phyloP scores from a whole-genome alignment of 2,797 vertebrate species.

The Phyllotis vaccarum region DNA sequence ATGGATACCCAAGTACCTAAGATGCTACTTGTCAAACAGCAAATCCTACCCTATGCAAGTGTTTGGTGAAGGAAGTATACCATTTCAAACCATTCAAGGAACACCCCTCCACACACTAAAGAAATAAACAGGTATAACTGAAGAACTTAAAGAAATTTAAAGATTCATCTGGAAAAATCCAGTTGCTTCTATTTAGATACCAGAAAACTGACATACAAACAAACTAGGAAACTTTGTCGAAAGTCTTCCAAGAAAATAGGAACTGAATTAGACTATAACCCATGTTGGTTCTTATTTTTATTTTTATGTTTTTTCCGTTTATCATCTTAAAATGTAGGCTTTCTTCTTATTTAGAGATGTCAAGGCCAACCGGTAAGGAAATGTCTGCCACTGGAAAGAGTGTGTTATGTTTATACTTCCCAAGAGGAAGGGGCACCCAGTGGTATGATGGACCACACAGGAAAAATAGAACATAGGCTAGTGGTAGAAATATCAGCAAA shows the following conservation, averaged over 20 bases:
- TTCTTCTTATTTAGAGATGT: background rate
- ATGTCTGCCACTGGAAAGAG: background rate
- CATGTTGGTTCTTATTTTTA: background rate
- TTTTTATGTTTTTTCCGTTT: background rate
- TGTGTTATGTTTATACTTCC: background rate
- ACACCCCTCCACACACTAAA: background rate
- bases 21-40: background rate
- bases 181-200: background rate
- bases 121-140: background rate
- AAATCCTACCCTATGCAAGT: background rate
- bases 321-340: background rate
- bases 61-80: background rate
- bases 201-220: background rate
- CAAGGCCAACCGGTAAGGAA: background rate
- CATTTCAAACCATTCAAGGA: background rate
- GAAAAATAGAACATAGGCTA: rapidly evolving
- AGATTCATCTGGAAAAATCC: background rate
- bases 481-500: background rate
- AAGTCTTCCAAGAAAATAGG: background rate
- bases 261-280: background rate
- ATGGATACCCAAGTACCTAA: background rate
- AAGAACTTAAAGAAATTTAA: background rate
- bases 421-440: background rate
- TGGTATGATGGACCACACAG: rapidly evolving
- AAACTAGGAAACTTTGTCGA: background rate